Evolutionary conservation across 2,888 invertebrate genomes (phyloP), one percentile per base, ranked within the genome.

Genomic region (Lissonota sp.): DNA sequence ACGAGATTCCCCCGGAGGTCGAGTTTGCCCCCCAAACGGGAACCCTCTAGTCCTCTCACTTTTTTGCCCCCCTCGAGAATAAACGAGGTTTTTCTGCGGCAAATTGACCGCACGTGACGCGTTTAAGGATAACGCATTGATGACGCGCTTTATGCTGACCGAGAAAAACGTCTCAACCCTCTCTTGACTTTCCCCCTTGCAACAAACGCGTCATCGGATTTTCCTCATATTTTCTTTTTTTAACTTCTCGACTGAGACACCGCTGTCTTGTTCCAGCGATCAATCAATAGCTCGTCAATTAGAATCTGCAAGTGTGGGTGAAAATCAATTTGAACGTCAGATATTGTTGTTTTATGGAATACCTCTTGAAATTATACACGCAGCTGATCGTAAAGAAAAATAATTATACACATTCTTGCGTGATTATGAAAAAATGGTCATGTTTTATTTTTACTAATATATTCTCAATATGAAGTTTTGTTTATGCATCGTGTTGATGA

Each of bases 1-100:
- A 90, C 83, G 84, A 83, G 86, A 86, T 80, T 85, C 85, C 82
- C 75, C 74, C 81, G 86, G 88, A 89, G 89, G 85, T 87, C 88
- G 85, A 57, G 70, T 78, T 67, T 86, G 84, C 84, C 87, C 86
- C 87, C 80, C 77, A 69, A 76, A 67, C 62, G 44, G 58, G 70
- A 75, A 75, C 66, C 73, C 62, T 80, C 62, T 80, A 63, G 72
- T 80, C 80, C 81, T 81, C 81, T 81, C 81, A 81, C 81, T 81
- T 26, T 26, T 26, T 78, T 70, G 78, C 58, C 73, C 77, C 53
- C 67, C 74, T 42, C 75, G 40, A 57, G 70, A 69, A 51, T 12
- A 51, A 5, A 37, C n/a, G 12, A n/a, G 40, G 37, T 58, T 26
- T 49, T 10, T 42, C 26, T 37, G 44, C 58, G 8, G 67, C n/a